Evolutionary conservation across 1,140 invertebrate genomes (phyloP), one percentile per base, ranked within the genome.

Genomic region (Panulirus ornatus): DNA sequence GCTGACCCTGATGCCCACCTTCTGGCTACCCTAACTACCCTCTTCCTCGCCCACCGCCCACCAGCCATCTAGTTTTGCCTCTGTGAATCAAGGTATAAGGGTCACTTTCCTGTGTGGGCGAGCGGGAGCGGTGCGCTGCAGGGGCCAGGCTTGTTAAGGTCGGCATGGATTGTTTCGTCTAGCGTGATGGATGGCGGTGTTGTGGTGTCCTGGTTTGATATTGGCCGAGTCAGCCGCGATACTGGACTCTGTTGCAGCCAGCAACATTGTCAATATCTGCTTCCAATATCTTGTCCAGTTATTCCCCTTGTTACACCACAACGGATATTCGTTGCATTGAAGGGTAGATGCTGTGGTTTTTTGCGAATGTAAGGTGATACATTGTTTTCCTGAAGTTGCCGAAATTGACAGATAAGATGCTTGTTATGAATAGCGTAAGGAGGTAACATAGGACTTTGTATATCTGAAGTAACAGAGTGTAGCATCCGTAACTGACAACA

Each of bases 131-230:
- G 58, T 27, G 22, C 16, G 58, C n/a, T 27, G 58, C 58, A 30
- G 58, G 58, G 27, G n/a, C 8, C 6, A 66, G n/a, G 27, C 58
- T 66, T 30, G 58, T 66, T 66, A 66, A 66, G 58, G 58, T 66
- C 58, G 58, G 58, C 58, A 30, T 66, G 58, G 58, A 66, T 66
- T 66, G 58, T 66, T 66, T 66, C n/a, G 58, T 66, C 5, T 6
- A 27, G n/a, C 27, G 58, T 66, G 58, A 66, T 66, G n/a, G 58
- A 66, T 66, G 27, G n/a, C 11, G 3, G 27, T 27, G 58, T 66
- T 66, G 58, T 27, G n/a, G 27, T 66, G 58, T 27, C n/a, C n/a
- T 6, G n/a, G 58, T 5, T 66, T 6, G n/a, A 30, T 66, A 66
- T 27, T 66, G 58, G 58, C 58, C 30, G 58, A 66, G 6, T 66